phyloP scores from a whole-genome alignment of 2,113 vertebrate species.

The Notarius lentiginosus region DNA sequence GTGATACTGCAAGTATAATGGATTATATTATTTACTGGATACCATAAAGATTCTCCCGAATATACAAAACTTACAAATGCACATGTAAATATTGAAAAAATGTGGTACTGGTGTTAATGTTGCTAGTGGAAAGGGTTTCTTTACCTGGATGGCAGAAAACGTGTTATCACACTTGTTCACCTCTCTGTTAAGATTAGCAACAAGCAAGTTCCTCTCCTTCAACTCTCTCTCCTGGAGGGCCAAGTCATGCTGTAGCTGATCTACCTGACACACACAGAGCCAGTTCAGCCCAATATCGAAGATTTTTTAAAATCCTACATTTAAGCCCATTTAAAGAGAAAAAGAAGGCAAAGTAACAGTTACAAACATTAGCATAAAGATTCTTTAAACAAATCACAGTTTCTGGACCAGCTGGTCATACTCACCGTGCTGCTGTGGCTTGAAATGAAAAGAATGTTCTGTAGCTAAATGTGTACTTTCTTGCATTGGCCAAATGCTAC shows the following conservation, averaged over 20 bases:
- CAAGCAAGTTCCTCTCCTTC: constrained; percentile 74
- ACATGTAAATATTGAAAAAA: not conserved
- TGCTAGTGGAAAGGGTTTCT: not conserved
- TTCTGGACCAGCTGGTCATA: not conserved
- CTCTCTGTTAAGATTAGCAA: constrained; percentile 77
- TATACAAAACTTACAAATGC: not conserved
- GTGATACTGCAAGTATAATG: not conserved
- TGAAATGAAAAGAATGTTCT: not conserved
- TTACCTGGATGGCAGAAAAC: constrained; percentile 77
- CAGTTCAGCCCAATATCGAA: not conserved
- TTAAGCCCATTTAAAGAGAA: not conserved
- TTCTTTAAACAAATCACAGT: not conserved
- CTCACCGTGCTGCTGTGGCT: not conserved
- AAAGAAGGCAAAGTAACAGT: not conserved
- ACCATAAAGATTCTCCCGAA: not conserved
- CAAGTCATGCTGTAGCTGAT: constrained; percentile 76
- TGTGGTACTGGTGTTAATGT: too few species aligned
- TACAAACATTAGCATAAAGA: not conserved
- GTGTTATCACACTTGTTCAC: constrained; percentile 75
- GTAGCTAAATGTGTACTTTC: not conserved
- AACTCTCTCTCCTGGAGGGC: constrained; percentile 79
- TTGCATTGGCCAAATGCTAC: not conserved
- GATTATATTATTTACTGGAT: not conserved
- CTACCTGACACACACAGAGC: constrained; percentile 9
- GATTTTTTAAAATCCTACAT: not conserved